Evolutionary conservation across 2,113 vertebrate genomes (phyloP).

Genomic region (Barnardius zonarius): DNA sequence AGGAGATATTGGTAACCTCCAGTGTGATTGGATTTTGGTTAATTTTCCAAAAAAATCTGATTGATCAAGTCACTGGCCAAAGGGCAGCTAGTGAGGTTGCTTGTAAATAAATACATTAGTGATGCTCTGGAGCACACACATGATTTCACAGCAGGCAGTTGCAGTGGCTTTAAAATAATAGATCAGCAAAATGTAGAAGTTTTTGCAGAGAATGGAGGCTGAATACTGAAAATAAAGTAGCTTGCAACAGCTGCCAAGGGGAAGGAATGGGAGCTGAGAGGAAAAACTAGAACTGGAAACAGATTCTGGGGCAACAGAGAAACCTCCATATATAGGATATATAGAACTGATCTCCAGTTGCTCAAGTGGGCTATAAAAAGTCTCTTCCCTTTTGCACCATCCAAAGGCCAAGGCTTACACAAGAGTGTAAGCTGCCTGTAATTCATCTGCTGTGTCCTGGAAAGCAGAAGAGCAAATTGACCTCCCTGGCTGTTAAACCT

Average conservation of each 20-base stretch:
- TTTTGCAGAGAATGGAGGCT: neutral
- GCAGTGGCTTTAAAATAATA: neutral
- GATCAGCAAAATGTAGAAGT: neutral
- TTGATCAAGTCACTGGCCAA: neutral
- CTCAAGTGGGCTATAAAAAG: neutral
- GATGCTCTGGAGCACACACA: neutral
- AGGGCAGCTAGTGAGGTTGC: neutral
- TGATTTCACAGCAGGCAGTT: neutral
- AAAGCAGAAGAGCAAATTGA: neutral
- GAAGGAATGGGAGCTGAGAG: neutral
- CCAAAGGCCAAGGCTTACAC: neutral
- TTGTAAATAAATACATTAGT: neutral
- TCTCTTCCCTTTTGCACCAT: neutral
- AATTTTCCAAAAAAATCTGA: neutral
- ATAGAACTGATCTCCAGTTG: neutral
- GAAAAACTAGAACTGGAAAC: neutral
- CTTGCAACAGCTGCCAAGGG: neutral
- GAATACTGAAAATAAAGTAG: neutral
- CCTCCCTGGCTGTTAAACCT: neutral
- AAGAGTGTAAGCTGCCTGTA: accelerated
- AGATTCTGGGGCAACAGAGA: neutral
- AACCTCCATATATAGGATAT: neutral
- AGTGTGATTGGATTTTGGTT: accelerated
- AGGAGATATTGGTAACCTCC: neutral
- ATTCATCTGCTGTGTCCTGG: neutral